Percentiles rank a stretch among this genome's conserved stretches.
Evolutionary conservation across 2,888 invertebrate genomes (phyloP).

Genomic region (Sinohyriopsis cumingii): DNA sequence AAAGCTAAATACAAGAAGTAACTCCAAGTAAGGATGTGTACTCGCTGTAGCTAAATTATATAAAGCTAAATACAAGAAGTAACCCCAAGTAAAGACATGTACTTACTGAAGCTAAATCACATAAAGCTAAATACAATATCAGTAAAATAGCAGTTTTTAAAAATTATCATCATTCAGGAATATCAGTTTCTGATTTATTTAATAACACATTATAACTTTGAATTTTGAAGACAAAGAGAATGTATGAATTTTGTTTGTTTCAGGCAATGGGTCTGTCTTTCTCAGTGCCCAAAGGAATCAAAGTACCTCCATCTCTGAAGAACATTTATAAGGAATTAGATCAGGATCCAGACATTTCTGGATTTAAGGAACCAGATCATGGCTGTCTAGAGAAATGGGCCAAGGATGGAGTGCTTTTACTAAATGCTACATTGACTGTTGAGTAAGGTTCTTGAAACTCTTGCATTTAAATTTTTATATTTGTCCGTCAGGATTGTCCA

Average conservation of each 20-base stretch:
- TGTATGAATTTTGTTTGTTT: conserved; percentile 9
- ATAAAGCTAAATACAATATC: too few species aligned
- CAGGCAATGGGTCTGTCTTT: conserved; percentile 69
- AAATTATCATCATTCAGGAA: background rate
- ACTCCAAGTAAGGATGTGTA: too few species aligned
- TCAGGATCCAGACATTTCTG: conserved; percentile 73
- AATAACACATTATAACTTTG: background rate
- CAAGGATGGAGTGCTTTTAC: conserved; percentile 60
- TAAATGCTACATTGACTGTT: conserved; percentile 67
- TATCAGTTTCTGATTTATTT: background rate
- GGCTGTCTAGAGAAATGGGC: conserved; percentile 66
- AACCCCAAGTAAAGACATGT: too few species aligned
- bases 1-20: too few species aligned
- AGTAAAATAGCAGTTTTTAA: background rate
- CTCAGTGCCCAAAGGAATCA: conserved; percentile 58
- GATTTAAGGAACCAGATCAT: conserved; percentile 55
- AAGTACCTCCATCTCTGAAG: conserved; percentile 61
- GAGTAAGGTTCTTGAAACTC: conserved; percentile 48
- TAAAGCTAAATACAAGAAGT: too few species aligned
- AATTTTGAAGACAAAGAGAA: conserved; percentile 2
- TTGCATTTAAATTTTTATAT: background rate
- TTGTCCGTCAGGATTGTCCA: too few species aligned
- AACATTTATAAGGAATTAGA: conserved; percentile 74
- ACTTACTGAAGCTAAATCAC: too few species aligned
- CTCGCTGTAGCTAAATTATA: too few species aligned